phyloP scores from a whole-genome alignment of 2,797 vertebrate genomes.

The Pangasius djambal region DNA sequence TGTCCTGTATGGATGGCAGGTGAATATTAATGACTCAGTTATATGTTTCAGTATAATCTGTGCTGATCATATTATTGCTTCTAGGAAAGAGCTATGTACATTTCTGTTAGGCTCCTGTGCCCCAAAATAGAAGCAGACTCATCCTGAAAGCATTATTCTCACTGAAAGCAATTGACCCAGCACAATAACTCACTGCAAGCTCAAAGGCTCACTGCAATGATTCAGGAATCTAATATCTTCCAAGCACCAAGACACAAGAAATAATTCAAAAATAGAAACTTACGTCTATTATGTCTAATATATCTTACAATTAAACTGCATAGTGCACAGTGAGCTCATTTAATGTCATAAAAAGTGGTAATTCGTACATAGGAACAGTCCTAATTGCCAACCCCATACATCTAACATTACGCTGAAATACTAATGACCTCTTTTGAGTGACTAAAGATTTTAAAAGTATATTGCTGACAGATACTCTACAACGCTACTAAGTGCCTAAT shows the following conservation, averaged over 20 bases:
- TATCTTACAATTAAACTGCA: conserved; percentile 1
- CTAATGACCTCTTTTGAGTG: background rate
- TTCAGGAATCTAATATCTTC: conserved; percentile 56
- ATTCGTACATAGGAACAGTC: too few relatives aligned
- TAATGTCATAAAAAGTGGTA: background rate
- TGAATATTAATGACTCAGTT: conserved; percentile 19
- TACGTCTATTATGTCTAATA: background rate
- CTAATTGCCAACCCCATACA: background rate
- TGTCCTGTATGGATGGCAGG: background rate
- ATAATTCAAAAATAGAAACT: background rate
- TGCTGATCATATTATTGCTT: conserved; percentile 24
- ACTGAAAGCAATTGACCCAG: conserved; percentile 53
- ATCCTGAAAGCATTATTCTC: conserved; percentile 50
- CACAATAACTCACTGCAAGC: conserved; percentile 63
- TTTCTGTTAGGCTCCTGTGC: background rate
- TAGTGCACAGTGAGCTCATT: background rate
- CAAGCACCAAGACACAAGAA: conserved; percentile 39
- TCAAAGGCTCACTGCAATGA: conserved; percentile 45
- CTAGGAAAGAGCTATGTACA: conserved; percentile 6
- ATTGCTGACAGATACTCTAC: too few relatives aligned
- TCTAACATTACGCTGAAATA: background rate
- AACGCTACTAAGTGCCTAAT: background rate
- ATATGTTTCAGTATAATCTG: background rate
- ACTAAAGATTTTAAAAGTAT: background rate
- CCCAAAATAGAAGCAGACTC: conserved; percentile 49